These are phyloP conservation scores for Ceyx margarethae DNA, from an alignment of 2,113 vertebrate genomes.

Conservation along the genomic window DNA sequence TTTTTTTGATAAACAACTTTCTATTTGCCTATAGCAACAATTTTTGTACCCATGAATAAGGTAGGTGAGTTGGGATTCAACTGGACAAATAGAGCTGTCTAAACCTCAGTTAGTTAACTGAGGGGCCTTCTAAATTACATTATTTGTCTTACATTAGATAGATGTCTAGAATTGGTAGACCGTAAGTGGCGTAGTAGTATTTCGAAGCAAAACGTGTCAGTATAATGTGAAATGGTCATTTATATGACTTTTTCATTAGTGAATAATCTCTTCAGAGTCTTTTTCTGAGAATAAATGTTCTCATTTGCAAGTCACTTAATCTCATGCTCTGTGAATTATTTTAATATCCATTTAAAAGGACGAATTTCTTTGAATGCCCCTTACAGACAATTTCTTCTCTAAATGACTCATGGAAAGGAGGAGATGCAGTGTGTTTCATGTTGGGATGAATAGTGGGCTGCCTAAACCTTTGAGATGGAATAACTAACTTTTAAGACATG, in stretches of 20 bases:
- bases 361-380: not conserved
- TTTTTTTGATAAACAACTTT: not conserved
- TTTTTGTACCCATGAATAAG: not conserved
- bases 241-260: not conserved
- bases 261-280: slow-evolving; percentile 6
- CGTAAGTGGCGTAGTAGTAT: not conserved
- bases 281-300: not conserved
- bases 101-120: not conserved
- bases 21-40: not conserved
- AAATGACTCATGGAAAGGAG: not conserved
- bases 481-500: not conserved
- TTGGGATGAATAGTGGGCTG: not conserved
- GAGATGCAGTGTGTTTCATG: not conserved
- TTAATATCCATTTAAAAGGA: slow-evolving; percentile 20
- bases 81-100: not conserved
- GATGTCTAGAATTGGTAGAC: not conserved
- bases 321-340: slow-evolving; percentile 2
- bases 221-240: not conserved
- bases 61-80: not conserved
- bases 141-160: not conserved
- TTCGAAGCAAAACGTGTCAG: not conserved
- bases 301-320: slow-evolving; percentile 38
- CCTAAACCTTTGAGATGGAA: slow-evolving; percentile 26
- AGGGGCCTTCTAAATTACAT: not conserved
- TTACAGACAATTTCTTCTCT: slow-evolving; percentile 1